Conservation (phyloP, 2,888 invertebrate species). For the Aphodius granarius region DNA sequence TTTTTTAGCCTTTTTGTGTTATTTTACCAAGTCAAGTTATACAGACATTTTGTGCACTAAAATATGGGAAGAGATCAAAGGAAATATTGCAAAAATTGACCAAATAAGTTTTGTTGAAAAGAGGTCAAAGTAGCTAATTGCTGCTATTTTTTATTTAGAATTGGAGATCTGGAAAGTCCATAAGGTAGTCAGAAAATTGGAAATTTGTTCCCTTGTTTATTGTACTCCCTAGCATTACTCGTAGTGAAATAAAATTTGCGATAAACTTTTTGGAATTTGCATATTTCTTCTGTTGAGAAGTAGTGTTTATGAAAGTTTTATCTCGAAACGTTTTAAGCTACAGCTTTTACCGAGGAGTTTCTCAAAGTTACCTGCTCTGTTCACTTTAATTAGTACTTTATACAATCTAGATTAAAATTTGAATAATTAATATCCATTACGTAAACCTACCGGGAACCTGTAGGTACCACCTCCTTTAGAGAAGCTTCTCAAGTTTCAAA, state of each 20-base stretch:
- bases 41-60: too few relatives aligned
- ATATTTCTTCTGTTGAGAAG: not conserved
- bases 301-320: not conserved
- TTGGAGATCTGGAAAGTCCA: too few relatives aligned
- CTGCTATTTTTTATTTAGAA: too few relatives aligned
- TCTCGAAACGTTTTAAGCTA: not conserved
- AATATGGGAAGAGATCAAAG: too few relatives aligned
- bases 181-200: too few relatives aligned
- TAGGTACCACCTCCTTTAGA: not conserved
- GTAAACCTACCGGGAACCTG: not conserved
- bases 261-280: not conserved
- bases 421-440: not conserved
- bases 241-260: not conserved
- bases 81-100: too few relatives aligned
- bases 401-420: constrained; percentile 9
- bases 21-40: too few relatives aligned
- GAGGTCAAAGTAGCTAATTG: too few relatives aligned
- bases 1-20: too few relatives aligned
- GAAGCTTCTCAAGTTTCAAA: not conserved
- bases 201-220: not conserved
- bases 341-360: not conserved
- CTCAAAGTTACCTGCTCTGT: not conserved
- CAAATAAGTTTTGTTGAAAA: too few relatives aligned
- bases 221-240: not conserved
- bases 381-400: constrained; percentile 6